Evolutionary conservation across 1,140 invertebrate genomes (phyloP), one percentile per base, ranked within the genome.

Genomic region (Drosophila truncata): DNA sequence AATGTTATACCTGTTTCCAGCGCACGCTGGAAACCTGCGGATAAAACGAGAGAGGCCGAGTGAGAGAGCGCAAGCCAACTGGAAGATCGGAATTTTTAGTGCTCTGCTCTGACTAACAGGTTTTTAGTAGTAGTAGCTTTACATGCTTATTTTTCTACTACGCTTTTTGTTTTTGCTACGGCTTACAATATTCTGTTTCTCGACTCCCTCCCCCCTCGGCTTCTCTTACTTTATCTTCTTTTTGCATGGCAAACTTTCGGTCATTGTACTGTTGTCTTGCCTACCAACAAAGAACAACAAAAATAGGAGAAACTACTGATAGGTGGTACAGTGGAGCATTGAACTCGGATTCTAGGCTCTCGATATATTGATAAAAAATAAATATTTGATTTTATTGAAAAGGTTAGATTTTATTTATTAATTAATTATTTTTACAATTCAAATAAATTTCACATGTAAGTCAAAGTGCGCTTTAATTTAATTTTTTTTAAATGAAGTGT

Each of bases 81-180:
- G 84, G 84, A 88, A 88, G 85, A 88, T 90, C 52, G 84, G 84
- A 88, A 88, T 88, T 88, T 88, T 84, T 88, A 88, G 65, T 84
- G 80, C 85, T 78, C 65, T 67, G 61, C 65, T 76, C 57, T 61
- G 73, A 78, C 73, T 64, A 76, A 76, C 74, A 77, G 74, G 74
- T 78, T 78, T 71, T 77, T 67, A 70, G 63, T 76, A 75, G 63
- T 64, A 57, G 62, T 69, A 62, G 71, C 46, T 58, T 39, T 69
- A 59, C 47, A 49, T 70, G 65, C 44, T 79, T 82, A 58, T 65
- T 86, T 77, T 83, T 78, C 81, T 80, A 87, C 80, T 88, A 88
- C 73, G 61, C 63, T 88, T 87, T 84, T 83, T 55, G 52, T 55
- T 87, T 87, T 84, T 37, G 49, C 60, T 46, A 62, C 52, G 33